A percentile compares a stretch with the other conserved stretches of the same genome.
Conservation (phyloP, 2,888 invertebrate genomes). For the Dicycla oo region DNA sequence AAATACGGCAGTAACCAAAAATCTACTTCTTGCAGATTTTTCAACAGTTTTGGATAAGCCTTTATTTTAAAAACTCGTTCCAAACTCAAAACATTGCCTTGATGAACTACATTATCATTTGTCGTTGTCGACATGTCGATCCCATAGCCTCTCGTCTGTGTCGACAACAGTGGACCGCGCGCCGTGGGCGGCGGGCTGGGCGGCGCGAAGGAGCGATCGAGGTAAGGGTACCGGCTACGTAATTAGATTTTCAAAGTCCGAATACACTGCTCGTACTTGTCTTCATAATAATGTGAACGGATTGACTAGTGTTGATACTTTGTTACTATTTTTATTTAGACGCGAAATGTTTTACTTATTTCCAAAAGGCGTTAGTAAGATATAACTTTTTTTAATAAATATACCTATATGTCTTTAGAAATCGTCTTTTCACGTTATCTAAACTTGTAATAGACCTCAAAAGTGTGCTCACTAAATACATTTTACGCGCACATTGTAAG, state of each 20-base stretch:
- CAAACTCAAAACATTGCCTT: not conserved
- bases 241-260: conserved; percentile 92
- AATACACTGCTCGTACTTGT: conserved; percentile 90
- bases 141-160: not conserved
- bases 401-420: too few species aligned
- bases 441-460: too few species aligned
- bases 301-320: conserved; percentile 73
- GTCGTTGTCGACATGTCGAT: conserved; percentile 33
- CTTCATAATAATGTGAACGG: conserved; percentile 86
- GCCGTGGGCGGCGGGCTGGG: conserved; percentile 77
- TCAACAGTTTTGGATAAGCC: not conserved
- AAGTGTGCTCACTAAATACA: too few species aligned
- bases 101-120: not conserved
- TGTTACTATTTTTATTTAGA: not conserved
- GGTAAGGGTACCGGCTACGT: conserved; percentile 91
- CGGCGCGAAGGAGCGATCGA: conserved; percentile 89
- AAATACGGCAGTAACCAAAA: not conserved
- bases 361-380: not conserved
- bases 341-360: not conserved
- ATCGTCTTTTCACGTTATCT: too few species aligned
- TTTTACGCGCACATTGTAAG: too few species aligned
- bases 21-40: not conserved
- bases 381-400: too few species aligned
- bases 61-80: not conserved
- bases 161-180: conserved; percentile 58